Conservation (phyloP, 2,888 invertebrate species). For the Pollenia angustigena region DNA sequence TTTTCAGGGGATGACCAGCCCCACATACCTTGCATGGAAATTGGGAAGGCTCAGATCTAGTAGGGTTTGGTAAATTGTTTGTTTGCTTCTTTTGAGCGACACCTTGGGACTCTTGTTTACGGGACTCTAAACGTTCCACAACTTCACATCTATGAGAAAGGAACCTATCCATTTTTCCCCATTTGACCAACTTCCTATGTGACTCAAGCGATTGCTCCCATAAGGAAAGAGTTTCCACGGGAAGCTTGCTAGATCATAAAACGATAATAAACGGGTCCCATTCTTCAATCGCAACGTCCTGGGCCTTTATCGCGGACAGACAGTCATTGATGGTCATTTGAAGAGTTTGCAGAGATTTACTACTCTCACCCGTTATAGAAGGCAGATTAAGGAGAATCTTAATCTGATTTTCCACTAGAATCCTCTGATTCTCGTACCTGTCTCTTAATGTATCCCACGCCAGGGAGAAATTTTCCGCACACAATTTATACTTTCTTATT, state of each 20-base stretch:
- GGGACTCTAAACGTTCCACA: neutral
- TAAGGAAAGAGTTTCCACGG: constrained; percentile 25
- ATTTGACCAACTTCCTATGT: constrained; percentile 22
- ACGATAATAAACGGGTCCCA: constrained; percentile 55
- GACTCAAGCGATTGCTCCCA: constrained; percentile 44
- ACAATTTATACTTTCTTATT: neutral
- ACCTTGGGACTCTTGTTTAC: neutral
- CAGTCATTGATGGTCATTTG: constrained; percentile 25
- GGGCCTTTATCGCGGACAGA: constrained; percentile 2
- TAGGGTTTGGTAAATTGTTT: neutral
- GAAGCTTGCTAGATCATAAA: constrained; percentile 24
- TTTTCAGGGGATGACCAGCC: neutral
- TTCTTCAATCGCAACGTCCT: constrained; percentile 22
- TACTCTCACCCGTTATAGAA: neutral
- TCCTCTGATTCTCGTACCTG: constrained; percentile 39
- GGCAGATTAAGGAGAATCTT: constrained; percentile 15
- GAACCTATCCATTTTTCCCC: constrained; percentile 45
- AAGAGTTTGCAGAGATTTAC: constrained; percentile 13
- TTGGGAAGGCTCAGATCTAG: neutral
- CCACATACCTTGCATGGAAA: neutral
- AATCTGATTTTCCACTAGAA: constrained; percentile 46
- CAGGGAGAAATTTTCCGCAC: constrained; percentile 27
- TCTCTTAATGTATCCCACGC: constrained; percentile 32
- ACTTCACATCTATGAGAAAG: constrained; percentile 39
- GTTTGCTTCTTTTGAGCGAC: neutral